A percentile compares a stretch with the other conserved stretches of the same genome.
Evolutionary conservation across 1,140 invertebrate species (phyloP).

Genomic region (Saccostrea echinata): DNA sequence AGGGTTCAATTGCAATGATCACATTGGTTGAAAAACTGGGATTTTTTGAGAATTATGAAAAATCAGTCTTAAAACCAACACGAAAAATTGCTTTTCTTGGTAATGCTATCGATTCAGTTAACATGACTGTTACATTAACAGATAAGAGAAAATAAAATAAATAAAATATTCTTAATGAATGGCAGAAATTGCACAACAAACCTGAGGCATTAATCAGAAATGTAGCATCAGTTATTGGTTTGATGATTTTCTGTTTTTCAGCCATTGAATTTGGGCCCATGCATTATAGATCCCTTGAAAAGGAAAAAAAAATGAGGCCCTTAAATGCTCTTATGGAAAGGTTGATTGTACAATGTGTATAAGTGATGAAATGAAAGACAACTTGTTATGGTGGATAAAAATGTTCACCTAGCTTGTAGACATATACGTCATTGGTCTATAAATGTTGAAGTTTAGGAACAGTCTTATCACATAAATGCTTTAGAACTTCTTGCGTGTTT

Average conservation of each 20-base stretch:
- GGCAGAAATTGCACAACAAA: constrained; percentile 10
- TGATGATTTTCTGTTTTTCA: constrained; percentile 56
- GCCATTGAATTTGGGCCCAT: constrained; percentile 55
- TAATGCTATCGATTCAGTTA: constrained; percentile 56
- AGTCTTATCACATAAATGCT: constrained; percentile 38
- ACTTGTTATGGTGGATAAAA: constrained; percentile 49
- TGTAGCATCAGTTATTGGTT: constrained; percentile 53
- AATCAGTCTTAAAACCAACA: constrained; percentile 61
- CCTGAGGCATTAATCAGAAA: constrained; percentile 36
- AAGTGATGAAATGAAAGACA: constrained; percentile 1
- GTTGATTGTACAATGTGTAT: constrained; percentile 44
- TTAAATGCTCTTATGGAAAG: constrained; percentile 44
- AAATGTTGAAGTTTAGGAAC: constrained; percentile 14
- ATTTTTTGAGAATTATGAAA: constrained; percentile 59
- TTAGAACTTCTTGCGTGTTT: too few relatives aligned
- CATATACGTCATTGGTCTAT: neutral
- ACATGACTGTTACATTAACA: constrained; percentile 58
- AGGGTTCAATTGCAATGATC: constrained; percentile 41
- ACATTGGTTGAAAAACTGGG: constrained; percentile 38
- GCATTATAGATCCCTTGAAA: constrained; percentile 54
- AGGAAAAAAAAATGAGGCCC: constrained; percentile 50
- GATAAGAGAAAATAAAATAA: constrained; percentile 48
- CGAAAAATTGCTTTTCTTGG: constrained; percentile 58
- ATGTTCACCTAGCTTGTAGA: constrained; percentile 7
- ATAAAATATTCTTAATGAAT: constrained; percentile 41